Evolutionary conservation across 2,113 vertebrate species (phyloP).

Genomic region (Seriola dumerili): DNA sequence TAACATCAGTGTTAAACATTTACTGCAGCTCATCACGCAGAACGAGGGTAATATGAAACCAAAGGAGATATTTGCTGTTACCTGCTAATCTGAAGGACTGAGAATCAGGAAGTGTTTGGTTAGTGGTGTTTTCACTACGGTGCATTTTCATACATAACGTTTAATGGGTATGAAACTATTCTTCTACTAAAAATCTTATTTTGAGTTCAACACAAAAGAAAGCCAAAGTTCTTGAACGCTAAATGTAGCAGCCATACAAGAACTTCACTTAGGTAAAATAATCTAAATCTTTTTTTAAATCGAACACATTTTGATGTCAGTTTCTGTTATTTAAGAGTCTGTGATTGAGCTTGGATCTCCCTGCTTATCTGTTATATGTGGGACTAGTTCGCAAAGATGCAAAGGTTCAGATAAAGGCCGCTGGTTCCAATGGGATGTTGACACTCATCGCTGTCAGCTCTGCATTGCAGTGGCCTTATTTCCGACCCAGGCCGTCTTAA

Average conservation of each 20-base stretch:
- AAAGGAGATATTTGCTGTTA: conserved; percentile 27
- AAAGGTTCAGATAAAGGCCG: conserved; percentile 20
- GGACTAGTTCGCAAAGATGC: not conserved
- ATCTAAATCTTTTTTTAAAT: not conserved
- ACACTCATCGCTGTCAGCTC: conserved; percentile 16
- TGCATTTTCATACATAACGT: not conserved
- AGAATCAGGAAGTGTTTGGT: not conserved
- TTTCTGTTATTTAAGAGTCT: not conserved
- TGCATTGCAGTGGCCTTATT: conserved; percentile 53
- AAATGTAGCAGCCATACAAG: not conserved
- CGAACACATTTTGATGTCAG: not conserved
- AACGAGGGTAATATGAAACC: conserved; percentile 34
- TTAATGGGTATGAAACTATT: not conserved
- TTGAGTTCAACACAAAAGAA: not conserved
- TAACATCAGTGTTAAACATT: conserved; percentile 52
- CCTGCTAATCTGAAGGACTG: conserved; percentile 9
- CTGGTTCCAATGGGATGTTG: not conserved
- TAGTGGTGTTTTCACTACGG: too few species aligned
- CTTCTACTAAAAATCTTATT: not conserved
- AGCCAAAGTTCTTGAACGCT: not conserved
- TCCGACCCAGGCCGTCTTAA: conserved; percentile 37
- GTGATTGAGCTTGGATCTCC: not conserved
- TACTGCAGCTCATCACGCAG: conserved; percentile 18
- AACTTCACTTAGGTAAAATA: not conserved
- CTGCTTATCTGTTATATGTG: not conserved